A percentile compares a stretch with the other conserved stretches of the same genome.
phyloP scores from a whole-genome alignment of 2,888 invertebrate species.

The Latrodectus elegans region DNA sequence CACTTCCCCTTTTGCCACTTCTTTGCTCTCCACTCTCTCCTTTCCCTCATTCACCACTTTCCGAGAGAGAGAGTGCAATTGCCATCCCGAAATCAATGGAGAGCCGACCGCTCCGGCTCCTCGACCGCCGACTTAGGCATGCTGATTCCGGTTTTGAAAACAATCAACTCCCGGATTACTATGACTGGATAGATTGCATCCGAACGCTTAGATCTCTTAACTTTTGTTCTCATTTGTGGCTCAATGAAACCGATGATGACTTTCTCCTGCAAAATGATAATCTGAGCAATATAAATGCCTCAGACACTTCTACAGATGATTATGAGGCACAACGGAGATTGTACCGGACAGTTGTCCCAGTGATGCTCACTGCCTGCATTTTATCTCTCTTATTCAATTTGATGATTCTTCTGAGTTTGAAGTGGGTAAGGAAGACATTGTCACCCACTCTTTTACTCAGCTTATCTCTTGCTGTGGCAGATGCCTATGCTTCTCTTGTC shows the following conservation, averaged over 20 bases:
- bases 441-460: slow-evolving; percentile 64
- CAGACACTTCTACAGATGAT: slow-evolving; percentile 1
- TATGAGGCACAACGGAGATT: slow-evolving; percentile 47
- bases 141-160: slow-evolving; percentile 21
- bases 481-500: slow-evolving; percentile 78
- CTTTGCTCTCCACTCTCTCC: not conserved
- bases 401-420: slow-evolving; percentile 78
- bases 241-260: not conserved
- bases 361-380: slow-evolving; percentile 77
- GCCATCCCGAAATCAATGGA: slow-evolving; percentile 27
- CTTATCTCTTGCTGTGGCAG: slow-evolving; percentile 78
- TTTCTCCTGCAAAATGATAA: not conserved
- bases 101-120: slow-evolving; percentile 29
- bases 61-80: not conserved
- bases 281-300: not conserved
- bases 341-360: slow-evolving; percentile 73
- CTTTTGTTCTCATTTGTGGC: slow-evolving; percentile 16
- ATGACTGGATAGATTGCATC: slow-evolving; percentile 47
- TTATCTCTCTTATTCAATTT: slow-evolving; percentile 78
- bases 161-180: slow-evolving; percentile 22
- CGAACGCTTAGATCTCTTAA: not conserved
- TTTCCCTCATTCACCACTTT: not conserved
- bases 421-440: slow-evolving; percentile 79
- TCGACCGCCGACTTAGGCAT: slow-evolving; percentile 28
- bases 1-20: slow-evolving; percentile 8